Evolutionary conservation across 2,888 invertebrate species (phyloP).

Genomic region (Ramazzottius varieornatus): DNA sequence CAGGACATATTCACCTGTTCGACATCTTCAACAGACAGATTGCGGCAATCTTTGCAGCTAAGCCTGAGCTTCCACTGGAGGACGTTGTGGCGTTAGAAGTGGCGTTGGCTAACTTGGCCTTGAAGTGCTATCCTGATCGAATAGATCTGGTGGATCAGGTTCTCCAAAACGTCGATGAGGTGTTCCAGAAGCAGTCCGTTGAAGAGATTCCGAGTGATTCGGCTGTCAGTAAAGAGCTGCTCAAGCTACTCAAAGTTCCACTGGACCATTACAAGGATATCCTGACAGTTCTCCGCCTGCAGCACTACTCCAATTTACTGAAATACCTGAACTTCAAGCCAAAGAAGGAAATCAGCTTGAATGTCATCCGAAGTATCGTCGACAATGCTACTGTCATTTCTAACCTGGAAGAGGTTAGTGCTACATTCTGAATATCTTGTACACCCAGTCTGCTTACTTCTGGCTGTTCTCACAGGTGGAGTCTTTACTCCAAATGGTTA

Average conservation of each 20-base stretch:
- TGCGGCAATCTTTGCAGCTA: neutral
- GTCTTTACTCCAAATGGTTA: slow-evolving; percentile 45
- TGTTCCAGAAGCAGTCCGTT: slow-evolving; percentile 61
- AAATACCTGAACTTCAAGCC: slow-evolving; percentile 65
- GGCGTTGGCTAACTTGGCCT: slow-evolving; percentile 68
- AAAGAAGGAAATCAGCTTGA: slow-evolving; percentile 54
- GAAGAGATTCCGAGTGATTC: slow-evolving; percentile 31
- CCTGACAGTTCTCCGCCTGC: slow-evolving; percentile 53
- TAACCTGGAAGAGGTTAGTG: slow-evolving; percentile 58
- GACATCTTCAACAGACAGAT: slow-evolving; percentile 84
- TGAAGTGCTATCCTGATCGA: slow-evolving; percentile 80
- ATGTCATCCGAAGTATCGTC: slow-evolving; percentile 61
- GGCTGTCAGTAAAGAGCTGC: slow-evolving; percentile 68
- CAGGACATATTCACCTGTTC: slow-evolving; percentile 70
- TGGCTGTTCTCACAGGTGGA: no score
- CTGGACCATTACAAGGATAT: slow-evolving; percentile 80
- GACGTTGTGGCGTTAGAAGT: slow-evolving; percentile 86
- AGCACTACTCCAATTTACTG: slow-evolving; percentile 59
- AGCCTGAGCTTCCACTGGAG: slow-evolving; percentile 28
- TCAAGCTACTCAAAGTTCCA: slow-evolving; percentile 71
- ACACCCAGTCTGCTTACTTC: no score
- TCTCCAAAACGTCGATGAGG: slow-evolving; percentile 59
- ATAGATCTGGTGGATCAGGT: slow-evolving; percentile 86
- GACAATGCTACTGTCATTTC: slow-evolving; percentile 66
- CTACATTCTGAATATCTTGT: no score